Percentiles rank a stretch among this genome's conserved stretches.
Conservation (phyloP, 2,888 invertebrate genomes). For the Leptopilina drosophilae region DNA sequence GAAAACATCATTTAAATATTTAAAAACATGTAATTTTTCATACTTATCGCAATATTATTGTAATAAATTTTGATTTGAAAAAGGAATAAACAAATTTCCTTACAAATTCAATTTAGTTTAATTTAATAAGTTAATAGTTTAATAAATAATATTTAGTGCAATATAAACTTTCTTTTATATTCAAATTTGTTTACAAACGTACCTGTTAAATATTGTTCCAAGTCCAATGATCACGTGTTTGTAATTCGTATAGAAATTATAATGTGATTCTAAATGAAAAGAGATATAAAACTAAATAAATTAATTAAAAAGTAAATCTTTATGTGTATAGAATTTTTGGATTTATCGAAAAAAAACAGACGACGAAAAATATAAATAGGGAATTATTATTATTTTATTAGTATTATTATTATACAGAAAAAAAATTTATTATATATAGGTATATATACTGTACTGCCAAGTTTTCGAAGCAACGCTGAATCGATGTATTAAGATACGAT, state of each 20-base stretch:
- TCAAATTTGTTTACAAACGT: constrained; percentile 2
- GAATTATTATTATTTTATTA: not conserved
- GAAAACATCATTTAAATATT: too few relatives aligned
- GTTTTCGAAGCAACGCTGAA: constrained; percentile 63
- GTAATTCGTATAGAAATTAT: not conserved
- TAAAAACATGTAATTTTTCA: too few relatives aligned
- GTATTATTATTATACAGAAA: constrained; percentile 33
- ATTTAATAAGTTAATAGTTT: too few relatives aligned
- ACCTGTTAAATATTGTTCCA: constrained; percentile 12
- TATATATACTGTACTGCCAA: constrained; percentile 68
- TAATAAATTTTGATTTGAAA: too few relatives aligned
- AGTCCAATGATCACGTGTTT: constrained; percentile 34
- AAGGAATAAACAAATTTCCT: too few relatives aligned
- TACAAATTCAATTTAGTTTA: too few relatives aligned
- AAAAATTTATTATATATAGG: constrained; percentile 61
- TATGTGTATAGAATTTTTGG: not conserved
- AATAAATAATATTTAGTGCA: too few relatives aligned
- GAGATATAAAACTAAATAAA: too few relatives aligned
- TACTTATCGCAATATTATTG: too few relatives aligned
- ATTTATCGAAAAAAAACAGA: constrained; percentile 23
- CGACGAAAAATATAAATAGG: constrained; percentile 37
- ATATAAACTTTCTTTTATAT: too few relatives aligned
- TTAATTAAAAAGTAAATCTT: constrained; percentile 11
- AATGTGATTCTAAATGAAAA: not conserved
- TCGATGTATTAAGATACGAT: constrained; percentile 23